phyloP scores from a whole-genome alignment of 2,888 invertebrate species.

The Ophion costatus region DNA sequence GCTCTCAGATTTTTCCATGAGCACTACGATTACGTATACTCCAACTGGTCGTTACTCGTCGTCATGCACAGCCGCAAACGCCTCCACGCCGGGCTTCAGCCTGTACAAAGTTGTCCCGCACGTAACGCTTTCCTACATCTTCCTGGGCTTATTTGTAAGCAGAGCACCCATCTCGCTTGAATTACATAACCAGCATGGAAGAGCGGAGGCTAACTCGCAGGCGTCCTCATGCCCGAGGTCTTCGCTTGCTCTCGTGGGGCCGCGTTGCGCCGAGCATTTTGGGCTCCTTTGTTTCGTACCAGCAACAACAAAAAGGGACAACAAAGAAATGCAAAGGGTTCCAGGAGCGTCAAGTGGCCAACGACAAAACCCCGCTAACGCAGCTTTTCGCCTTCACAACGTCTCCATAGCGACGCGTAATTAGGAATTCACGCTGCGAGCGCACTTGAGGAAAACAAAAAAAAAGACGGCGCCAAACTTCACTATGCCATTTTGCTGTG shows the following conservation, averaged over 20 bases:
- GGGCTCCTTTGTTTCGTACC: conserved; percentile 4
- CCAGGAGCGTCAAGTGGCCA: conserved; percentile 34
- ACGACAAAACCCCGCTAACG: conserved; percentile 30
- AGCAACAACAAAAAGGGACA: conserved; percentile 17
- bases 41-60: conserved; percentile 39
- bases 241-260: neutral
- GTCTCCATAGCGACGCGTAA: conserved; percentile 34
- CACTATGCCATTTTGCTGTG: too few relatives aligned
- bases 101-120: conserved; percentile 54
- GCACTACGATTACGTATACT: conserved; percentile 36
- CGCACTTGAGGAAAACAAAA: conserved; percentile 30
- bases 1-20: conserved; percentile 50
- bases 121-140: conserved; percentile 59
- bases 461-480: neutral
- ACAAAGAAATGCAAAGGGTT: conserved; percentile 20
- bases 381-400: conserved; percentile 53
- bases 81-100: conserved; percentile 3
- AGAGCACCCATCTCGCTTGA: conserved; percentile 26
- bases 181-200: neutral
- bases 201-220: neutral
- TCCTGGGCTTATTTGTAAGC: conserved; percentile 61
- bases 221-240: conserved; percentile 5
- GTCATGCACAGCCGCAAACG: conserved; percentile 18
- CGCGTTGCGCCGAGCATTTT: conserved; percentile 24
- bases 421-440: conserved; percentile 61